phyloP scores from a whole-genome alignment of 2,113 vertebrate species.

The Nycticryphes semicollaris region DNA sequence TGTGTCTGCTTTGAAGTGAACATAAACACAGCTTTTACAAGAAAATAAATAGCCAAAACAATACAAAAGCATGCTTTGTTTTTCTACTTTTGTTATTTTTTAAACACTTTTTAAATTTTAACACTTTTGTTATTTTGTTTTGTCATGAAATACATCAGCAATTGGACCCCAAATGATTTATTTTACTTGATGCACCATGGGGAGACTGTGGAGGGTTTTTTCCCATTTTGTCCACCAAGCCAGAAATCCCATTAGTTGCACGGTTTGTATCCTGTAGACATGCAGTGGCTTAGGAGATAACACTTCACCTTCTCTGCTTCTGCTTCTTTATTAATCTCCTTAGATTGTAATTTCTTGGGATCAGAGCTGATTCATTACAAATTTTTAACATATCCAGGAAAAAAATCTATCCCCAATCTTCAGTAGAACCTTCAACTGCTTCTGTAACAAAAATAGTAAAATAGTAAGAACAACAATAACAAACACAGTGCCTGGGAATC shows the following conservation, averaged over 20 bases:
- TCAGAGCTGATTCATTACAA: neutral
- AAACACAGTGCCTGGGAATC: neutral
- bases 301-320: neutral
- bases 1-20: neutral
- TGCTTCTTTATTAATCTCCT: neutral
- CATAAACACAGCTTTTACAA: neutral
- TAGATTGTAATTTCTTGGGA: neutral
- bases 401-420: neutral
- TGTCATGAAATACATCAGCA: neutral
- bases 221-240: neutral
- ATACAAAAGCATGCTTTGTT: rapidly evolving
- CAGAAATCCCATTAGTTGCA: neutral
- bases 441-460: neutral
- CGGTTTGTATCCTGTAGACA: neutral
- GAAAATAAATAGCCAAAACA: neutral
- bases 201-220: rapidly evolving
- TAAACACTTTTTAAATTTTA: no score
- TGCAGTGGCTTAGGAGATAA: neutral
- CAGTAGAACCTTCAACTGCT: neutral
- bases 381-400: neutral
- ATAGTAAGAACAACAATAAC: neutral
- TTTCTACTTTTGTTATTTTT: neutral
- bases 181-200: neutral
- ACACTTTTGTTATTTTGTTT: neutral
- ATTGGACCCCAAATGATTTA: neutral